These are phyloP conservation scores for Chaetodon trifascialis DNA, from an alignment of 2,113 vertebrate genomes.

Conservation along the genomic window DNA sequence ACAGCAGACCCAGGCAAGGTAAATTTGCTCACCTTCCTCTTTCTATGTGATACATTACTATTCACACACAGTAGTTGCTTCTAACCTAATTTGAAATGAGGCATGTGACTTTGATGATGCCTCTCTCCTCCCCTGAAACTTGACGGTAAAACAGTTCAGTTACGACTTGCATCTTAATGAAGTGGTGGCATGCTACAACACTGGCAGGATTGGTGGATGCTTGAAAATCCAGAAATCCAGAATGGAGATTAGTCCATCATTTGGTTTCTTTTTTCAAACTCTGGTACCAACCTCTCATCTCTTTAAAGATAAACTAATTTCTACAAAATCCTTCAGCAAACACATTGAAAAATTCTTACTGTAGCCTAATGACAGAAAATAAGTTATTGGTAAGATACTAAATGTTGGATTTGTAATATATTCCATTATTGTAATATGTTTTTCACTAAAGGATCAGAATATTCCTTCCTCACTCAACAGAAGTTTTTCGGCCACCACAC, in stretches of 20 bases:
- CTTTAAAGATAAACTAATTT: too few relatives aligned
- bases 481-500: not conserved
- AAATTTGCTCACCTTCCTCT: conserved; percentile 5
- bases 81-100: not conserved
- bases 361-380: not conserved
- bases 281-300: too few relatives aligned
- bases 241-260: not conserved
- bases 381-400: not conserved
- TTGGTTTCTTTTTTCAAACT: not conserved
- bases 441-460: not conserved
- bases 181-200: not conserved
- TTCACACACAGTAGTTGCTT: not conserved
- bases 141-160: not conserved
- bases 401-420: not conserved
- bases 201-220: not conserved
- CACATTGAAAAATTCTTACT: not conserved
- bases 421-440: not conserved
- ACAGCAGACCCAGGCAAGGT: conserved; percentile 46
- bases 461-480: not conserved
- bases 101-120: not conserved
- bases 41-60: not conserved
- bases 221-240: not conserved
- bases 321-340: too few relatives aligned
- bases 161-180: not conserved
- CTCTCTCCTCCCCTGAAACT: not conserved